Evolutionary conservation across 2,888 invertebrate species (phyloP).

Genomic region (Sympetrum striolatum): DNA sequence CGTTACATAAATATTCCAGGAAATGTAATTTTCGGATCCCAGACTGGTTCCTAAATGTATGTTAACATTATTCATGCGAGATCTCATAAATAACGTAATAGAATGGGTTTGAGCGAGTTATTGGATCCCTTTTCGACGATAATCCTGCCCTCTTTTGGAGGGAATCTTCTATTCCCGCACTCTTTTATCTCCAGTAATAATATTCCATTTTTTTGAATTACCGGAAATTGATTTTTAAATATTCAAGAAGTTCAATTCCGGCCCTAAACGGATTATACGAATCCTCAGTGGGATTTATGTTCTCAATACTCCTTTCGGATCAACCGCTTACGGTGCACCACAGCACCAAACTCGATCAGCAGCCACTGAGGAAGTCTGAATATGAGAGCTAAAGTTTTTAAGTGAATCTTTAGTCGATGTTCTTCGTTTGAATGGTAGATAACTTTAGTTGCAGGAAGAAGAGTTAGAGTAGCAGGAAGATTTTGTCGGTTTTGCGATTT

Average conservation of each 20-base stretch:
- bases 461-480: too few relatives aligned
- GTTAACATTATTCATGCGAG: background rate
- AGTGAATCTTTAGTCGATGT: too few relatives aligned
- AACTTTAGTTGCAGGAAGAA: too few relatives aligned
- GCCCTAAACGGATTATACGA: background rate
- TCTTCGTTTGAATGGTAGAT: too few relatives aligned
- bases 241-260: background rate
- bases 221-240: background rate
- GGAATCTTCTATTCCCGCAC: background rate
- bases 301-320: too few relatives aligned
- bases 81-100: background rate
- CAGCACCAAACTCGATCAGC: too few relatives aligned
- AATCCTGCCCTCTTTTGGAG: too few relatives aligned
- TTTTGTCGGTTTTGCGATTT: too few relatives aligned
- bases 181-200: background rate
- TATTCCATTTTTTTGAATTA: background rate
- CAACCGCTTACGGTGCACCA: too few relatives aligned
- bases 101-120: background rate
- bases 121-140: background rate
- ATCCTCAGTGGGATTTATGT: too few relatives aligned
- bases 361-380: too few relatives aligned
- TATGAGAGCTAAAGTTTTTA: too few relatives aligned
- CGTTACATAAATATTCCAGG: background rate
- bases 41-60: background rate
- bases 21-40: background rate